phyloP scores from a whole-genome alignment of 2,113 vertebrate species.

The Notothenia coriiceps region DNA sequence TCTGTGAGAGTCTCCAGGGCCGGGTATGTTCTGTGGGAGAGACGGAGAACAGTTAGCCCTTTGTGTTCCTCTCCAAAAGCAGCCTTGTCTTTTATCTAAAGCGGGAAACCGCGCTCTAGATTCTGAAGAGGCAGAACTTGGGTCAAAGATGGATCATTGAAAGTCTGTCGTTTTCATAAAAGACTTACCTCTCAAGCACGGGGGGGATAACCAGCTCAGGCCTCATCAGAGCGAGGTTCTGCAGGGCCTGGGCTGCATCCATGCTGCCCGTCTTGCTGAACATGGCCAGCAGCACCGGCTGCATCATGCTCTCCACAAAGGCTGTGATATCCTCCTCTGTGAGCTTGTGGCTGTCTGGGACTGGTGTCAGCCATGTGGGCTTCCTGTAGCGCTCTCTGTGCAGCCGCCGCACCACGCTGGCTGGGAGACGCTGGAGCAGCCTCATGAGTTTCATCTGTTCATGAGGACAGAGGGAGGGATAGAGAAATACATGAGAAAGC shows the following conservation, averaged over 20 bases:
- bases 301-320: conserved; percentile 97
- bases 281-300: conserved; percentile 98
- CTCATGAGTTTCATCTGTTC: conserved; percentile 98
- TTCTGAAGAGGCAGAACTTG: conserved; percentile 4
- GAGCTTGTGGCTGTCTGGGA: conserved; percentile 94
- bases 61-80: conserved; percentile 36
- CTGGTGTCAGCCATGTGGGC: conserved; percentile 91
- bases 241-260: conserved; percentile 96
- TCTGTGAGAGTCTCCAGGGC: conserved; percentile 97
- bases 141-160: background rate
- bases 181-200: conserved; percentile 93
- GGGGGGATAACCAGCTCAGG: conserved; percentile 98
- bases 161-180: background rate
- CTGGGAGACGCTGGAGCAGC: conserved; percentile 94
- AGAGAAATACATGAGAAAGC: conserved; percentile 35
- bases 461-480: conserved; percentile 46
- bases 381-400: conserved; percentile 96
- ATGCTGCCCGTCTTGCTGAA: conserved; percentile 99
- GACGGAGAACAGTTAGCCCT: conserved; percentile 41
- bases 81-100: conserved; percentile 13
- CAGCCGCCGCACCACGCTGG: conserved; percentile 91
- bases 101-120: background rate
- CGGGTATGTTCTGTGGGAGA: conserved; percentile 91
- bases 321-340: conserved; percentile 95
- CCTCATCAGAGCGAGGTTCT: conserved; percentile 97